phyloP scores from a whole-genome alignment of 2,797 vertebrate species.

The Darevskia mixta region DNA sequence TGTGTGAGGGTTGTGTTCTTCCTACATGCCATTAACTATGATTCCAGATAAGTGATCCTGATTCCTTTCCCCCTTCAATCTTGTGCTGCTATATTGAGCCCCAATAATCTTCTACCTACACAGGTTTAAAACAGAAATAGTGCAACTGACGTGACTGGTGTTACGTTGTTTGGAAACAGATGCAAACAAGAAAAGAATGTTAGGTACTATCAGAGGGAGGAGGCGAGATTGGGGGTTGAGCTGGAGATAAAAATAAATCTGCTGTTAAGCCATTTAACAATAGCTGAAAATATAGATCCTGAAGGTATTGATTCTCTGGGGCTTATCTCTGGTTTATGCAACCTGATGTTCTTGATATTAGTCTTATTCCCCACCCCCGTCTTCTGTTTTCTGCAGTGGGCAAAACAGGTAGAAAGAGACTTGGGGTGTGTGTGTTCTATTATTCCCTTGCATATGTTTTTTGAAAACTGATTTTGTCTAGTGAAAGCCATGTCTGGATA shows the following conservation, averaged over 20 bases:
- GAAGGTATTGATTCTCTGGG: not conserved
- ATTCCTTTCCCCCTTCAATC: not conserved
- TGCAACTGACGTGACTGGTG: not conserved
- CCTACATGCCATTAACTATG: not conserved
- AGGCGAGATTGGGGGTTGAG: not conserved
- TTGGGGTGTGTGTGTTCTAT: not conserved
- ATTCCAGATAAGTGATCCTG: not conserved
- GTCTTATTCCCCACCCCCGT: not conserved
- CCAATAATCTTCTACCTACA: not conserved
- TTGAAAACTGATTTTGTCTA: not conserved
- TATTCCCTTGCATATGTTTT: not conserved
- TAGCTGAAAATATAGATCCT: not conserved
- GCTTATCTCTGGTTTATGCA: constrained; percentile 15
- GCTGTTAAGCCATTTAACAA: not conserved
- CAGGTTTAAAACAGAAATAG: not conserved
- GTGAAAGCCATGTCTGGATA: not conserved
- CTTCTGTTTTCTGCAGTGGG: not conserved
- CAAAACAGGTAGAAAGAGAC: constrained; percentile 5
- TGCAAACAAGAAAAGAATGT: not conserved
- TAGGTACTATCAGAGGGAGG: not conserved
- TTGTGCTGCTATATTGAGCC: not conserved
- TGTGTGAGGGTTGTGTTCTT: not conserved
- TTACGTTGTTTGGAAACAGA: not conserved
- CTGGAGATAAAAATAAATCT: constrained; percentile 9
- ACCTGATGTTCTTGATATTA: constrained; percentile 16